Base-by-base conservation (phyloP, 2,797 vertebrate genomes). In the Aplochiton taeniatus region DNA sequence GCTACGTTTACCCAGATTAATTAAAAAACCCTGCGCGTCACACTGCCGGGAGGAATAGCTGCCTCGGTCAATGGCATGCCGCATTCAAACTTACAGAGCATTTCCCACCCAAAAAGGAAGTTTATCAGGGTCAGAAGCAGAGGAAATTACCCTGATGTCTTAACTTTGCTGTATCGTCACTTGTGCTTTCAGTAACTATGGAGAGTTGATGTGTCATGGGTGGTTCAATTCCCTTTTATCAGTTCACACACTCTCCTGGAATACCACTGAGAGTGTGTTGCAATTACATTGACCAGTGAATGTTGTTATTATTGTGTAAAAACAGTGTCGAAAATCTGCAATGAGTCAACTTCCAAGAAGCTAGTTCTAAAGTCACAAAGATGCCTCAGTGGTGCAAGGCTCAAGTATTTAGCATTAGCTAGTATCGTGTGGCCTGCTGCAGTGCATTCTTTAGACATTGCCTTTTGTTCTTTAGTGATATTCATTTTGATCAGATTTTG, bases 1-100 rank as follows among this genome's bases (percentile, higher is more conserved):
- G 43, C 70, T 16, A 12, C 75, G 64, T 91, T 91, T 90, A 88
- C 82, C 53, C 68, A 44, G 83, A 88, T 87, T 89, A 88, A 91
- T 92, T 91, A 90, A 87, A 86, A 88, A 84, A 80, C 80, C 78
- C 75, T 63, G 79, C 73, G 67, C 61, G 70, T 82, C 78, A 65
- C 60, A 46, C 14, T 9, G 75, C 79, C 78, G 60, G 8, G 49
- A 83, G 75, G 71, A 31, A 20, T 18, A 68, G 67, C 81, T 69
- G 18, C n/a, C 74, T 72, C 65, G 16, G 72, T 80, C 82, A 62
- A 72, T 72, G 72, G 71, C 52, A 4, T 56, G 44, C 55, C 78
- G 50, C 57, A 8, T 67, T 65, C 41, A 11, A 48, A 50, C 19
- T 41, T n/a, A 2, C 58, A 64, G 48, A 58, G 59, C 62, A 0